Evolutionary conservation across 2,888 invertebrate genomes (phyloP).

Genomic region (Gymnosoma rotundatum): DNA sequence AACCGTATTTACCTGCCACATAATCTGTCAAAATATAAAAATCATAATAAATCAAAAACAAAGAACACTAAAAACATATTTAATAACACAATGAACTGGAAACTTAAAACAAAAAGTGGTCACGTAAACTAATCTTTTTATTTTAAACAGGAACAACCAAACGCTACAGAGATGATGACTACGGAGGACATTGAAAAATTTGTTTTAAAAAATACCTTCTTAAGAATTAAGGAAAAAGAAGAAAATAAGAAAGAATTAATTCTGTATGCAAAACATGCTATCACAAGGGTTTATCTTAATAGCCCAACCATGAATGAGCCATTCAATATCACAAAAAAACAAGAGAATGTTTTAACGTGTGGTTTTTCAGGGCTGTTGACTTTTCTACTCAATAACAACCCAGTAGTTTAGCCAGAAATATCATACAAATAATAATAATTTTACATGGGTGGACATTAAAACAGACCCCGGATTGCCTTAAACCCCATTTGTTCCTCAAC

Average conservation of each 20-base stretch:
- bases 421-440: no score
- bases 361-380: no score
- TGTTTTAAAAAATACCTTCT: not conserved
- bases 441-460: no score
- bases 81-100: constrained; percentile 52
- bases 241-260: constrained; percentile 26
- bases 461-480: no score
- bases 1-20: constrained; percentile 72
- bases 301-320: constrained; percentile 49
- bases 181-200: not conserved
- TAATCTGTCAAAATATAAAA: constrained; percentile 80
- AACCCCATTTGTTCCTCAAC: no score
- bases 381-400: no score
- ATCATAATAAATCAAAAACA: constrained; percentile 78
- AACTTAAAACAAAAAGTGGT: constrained; percentile 68
- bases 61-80: constrained; percentile 4
- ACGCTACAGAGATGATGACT: not conserved
- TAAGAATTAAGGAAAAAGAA: not conserved
- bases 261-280: constrained; percentile 58
- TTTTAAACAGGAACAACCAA: constrained; percentile 36
- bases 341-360: no score
- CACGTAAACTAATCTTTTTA: constrained; percentile 78
- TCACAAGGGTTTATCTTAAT: constrained; percentile 59
- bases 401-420: no score
- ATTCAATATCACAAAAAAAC: constrained; percentile 2